These are phyloP conservation scores for Chelonoidis abingdonii DNA, from an alignment of 2,113 vertebrate species.

Conservation along the genomic window DNA sequence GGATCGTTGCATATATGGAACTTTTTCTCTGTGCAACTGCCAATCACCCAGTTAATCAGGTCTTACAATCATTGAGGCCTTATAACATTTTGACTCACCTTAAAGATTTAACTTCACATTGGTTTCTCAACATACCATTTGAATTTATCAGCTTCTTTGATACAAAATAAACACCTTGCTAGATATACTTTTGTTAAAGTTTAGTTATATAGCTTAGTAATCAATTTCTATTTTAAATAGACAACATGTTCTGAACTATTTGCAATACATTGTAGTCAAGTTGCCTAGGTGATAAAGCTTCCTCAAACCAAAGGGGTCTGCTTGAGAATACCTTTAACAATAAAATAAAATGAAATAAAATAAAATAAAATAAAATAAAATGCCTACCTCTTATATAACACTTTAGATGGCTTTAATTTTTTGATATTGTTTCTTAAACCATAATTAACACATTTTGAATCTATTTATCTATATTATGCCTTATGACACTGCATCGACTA, in stretches of 20 bases:
- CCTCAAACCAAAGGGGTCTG: background rate
- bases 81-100: background rate
- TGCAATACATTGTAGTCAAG: background rate
- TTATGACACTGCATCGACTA: background rate
- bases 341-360: background rate
- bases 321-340: background rate
- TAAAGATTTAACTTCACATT: background rate
- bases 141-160: background rate
- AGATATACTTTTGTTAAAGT: background rate
- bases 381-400: background rate
- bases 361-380: background rate
- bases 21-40: background rate
- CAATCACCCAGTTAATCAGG: background rate
- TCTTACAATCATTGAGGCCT: background rate
- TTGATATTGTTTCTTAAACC: background rate
- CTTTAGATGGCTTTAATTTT: background rate
- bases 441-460: background rate
- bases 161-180: background rate
- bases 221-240: background rate
- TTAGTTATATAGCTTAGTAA: background rate
- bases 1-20: background rate
- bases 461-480: background rate
- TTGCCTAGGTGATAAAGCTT: background rate
- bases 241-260: background rate
- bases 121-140: background rate